These are phyloP conservation scores for Brachionus rubens DNA, from an alignment of 1,140 invertebrate species.

Conservation along the genomic window DNA sequence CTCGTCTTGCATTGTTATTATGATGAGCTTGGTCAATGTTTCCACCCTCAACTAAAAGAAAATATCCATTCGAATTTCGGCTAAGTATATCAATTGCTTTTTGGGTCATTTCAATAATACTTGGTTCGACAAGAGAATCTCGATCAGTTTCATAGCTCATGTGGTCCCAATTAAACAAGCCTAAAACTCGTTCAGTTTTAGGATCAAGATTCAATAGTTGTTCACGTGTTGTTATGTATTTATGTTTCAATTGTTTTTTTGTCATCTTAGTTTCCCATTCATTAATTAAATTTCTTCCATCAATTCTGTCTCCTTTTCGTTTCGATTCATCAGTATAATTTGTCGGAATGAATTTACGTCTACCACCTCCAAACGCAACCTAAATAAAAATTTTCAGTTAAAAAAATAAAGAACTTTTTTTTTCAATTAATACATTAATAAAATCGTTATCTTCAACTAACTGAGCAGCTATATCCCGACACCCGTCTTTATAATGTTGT, in stretches of 20 bases:
- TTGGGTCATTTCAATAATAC: constrained; percentile 78
- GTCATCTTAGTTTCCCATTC: constrained; percentile 44
- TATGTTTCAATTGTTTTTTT: too few relatives aligned
- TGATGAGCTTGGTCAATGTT: constrained; percentile 83
- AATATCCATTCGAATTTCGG: constrained; percentile 77
- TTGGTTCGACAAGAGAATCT: constrained; percentile 58
- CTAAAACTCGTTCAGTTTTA: constrained; percentile 32
- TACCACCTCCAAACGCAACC: constrained; percentile 42
- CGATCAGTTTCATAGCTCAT: constrained; percentile 72
- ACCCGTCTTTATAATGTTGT: constrained; percentile 54
- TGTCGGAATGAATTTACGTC: constrained; percentile 15
- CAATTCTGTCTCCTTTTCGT: constrained; percentile 15
- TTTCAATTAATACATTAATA: constrained; percentile 35
- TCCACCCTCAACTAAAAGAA: constrained; percentile 82
- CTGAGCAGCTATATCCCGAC: constrained; percentile 58
- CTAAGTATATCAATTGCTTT: constrained; percentile 76
- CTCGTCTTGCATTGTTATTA: constrained; percentile 71
- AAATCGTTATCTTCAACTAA: constrained; percentile 50
- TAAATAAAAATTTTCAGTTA: too few relatives aligned
- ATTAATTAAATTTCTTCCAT: constrained; percentile 35
- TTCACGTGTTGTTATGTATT: background rate
- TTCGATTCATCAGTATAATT: background rate
- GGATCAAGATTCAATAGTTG: background rate
- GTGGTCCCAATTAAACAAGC: constrained; percentile 67
- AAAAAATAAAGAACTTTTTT: too few relatives aligned